Evolutionary conservation across 35 echinoderm and acorn worm species (phyloP).

Genomic region (Chiridota heheva): DNA sequence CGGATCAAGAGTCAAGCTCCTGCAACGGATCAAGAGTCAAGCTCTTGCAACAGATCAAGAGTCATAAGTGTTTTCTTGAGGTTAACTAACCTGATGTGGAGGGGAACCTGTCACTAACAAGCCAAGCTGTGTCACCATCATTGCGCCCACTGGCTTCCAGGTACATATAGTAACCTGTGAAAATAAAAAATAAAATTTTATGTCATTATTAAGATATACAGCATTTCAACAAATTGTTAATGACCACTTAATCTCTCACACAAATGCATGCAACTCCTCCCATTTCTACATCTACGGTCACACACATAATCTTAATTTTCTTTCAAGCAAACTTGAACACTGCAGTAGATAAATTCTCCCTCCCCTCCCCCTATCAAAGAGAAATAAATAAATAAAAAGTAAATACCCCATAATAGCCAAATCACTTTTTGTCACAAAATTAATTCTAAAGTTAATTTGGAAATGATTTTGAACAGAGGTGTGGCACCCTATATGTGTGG

Average conservation of each 20-base stretch:
- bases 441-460: too few species aligned
- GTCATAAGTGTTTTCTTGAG: neutral
- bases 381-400: too few species aligned
- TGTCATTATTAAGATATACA: neutral
- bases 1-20: too few species aligned
- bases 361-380: too few species aligned
- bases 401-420: too few species aligned
- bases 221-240: neutral
- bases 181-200: neutral
- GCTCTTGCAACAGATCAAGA: neutral
- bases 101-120: constrained; percentile 74
- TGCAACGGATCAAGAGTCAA: neutral
- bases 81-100: constrained; percentile 37
- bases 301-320: neutral
- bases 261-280: neutral
- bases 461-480: too few species aligned
- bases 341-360: too few species aligned
- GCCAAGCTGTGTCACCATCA: constrained; percentile 72
- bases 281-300: neutral
- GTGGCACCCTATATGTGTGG: too few species aligned
- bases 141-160: constrained; percentile 48
- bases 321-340: too few species aligned
- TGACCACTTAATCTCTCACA: neutral
- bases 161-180: constrained; percentile 74
- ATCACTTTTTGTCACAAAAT: too few species aligned